Percentiles rank a stretch among this genome's conserved stretches.
Conservation (phyloP, 2,888 invertebrate species). For the Deilephila porcellus region DNA sequence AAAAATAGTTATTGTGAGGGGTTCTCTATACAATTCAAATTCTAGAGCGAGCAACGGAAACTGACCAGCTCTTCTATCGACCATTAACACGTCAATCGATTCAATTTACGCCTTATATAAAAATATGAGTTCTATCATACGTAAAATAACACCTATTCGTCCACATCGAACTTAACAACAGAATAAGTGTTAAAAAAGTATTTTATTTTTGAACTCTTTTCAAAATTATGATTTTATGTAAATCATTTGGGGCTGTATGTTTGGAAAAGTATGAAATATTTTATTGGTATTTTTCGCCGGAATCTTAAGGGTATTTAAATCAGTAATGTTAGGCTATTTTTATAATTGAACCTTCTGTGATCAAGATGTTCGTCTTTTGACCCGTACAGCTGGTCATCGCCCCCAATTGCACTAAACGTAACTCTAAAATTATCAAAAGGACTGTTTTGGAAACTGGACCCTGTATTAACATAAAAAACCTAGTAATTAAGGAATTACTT, state of each 20-base stretch:
- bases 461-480: background rate
- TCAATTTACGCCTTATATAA: too few relatives aligned
- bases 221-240: too few relatives aligned
- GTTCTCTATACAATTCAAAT: too few relatives aligned
- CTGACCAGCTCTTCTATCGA: too few relatives aligned
- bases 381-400: background rate
- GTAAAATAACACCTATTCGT: too few relatives aligned
- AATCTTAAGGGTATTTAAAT: background rate
- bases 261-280: background rate
- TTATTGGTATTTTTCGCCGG: background rate
- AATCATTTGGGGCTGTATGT: background rate
- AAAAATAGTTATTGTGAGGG: too few relatives aligned
- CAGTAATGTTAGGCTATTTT: background rate
- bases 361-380: background rate
- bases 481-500: background rate
- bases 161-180: too few relatives aligned
- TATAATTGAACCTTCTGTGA: background rate
- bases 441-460: constrained; percentile 5
- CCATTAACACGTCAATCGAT: too few relatives aligned
- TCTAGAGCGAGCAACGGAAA: too few relatives aligned
- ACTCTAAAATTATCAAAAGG: constrained; percentile 14
- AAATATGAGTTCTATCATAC: too few relatives aligned
- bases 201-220: too few relatives aligned
- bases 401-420: background rate
- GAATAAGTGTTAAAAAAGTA: too few relatives aligned